Conservation (phyloP, 2,797 vertebrate genomes). For the Sebastes dallii region DNA sequence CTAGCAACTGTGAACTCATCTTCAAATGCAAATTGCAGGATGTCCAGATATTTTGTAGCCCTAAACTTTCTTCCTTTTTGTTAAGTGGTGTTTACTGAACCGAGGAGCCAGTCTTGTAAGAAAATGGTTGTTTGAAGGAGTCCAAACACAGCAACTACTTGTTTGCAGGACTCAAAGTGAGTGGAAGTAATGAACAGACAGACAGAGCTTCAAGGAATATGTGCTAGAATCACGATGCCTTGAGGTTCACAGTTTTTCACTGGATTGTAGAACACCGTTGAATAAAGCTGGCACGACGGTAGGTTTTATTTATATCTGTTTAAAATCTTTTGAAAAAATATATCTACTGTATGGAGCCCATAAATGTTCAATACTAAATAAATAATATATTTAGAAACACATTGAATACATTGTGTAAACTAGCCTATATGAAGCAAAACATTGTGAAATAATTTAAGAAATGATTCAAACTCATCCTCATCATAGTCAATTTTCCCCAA, state of each 20-base stretch:
- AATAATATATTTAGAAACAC: not conserved
- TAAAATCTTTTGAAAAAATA: not conserved
- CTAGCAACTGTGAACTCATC: constrained; percentile 6
- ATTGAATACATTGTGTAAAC: not conserved
- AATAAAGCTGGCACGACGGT: not conserved
- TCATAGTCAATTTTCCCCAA: not conserved
- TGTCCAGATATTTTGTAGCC: constrained; percentile 14
- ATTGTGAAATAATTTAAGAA: not conserved
- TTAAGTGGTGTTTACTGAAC: constrained; percentile 1
- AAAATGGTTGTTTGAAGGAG: not conserved
- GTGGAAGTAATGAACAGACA: not conserved
- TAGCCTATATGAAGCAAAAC: not conserved
- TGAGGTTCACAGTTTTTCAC: not conserved
- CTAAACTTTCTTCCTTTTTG: not conserved
- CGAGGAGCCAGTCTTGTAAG: not conserved
- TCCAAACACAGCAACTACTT: not conserved
- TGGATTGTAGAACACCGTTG: not conserved
- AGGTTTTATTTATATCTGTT: not conserved
- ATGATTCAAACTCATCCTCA: not conserved
- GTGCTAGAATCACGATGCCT: not conserved
- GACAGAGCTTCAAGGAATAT: not conserved
- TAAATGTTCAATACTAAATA: not conserved
- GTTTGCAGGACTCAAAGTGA: constrained; percentile 7
- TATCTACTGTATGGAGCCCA: not conserved
- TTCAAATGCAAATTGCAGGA: constrained; percentile 41